Base-by-base conservation (phyloP, 2,797 vertebrate genomes). In the Mus spretus region DNA sequence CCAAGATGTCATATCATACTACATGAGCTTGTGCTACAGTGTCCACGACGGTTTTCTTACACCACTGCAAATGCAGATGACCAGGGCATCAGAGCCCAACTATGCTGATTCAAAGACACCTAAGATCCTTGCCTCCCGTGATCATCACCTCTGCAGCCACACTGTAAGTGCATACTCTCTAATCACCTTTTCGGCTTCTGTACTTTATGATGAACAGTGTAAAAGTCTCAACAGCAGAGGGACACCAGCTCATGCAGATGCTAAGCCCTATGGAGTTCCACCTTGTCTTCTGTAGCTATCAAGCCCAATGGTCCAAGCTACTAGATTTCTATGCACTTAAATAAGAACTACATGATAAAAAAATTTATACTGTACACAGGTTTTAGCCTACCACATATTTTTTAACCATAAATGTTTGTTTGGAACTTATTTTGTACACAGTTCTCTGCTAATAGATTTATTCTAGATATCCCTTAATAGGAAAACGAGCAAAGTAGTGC, bases 241-340 rank as follows among this genome's bases (percentile, higher is more conserved):
- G 92, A 93, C 82, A 97, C 96, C 92, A 97, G 90, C 96, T 88
- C 70, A 91, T 97, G 94, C 96, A 98, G 97, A 98, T 84, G 95
- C 78, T 97, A 98, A 97, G 94, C 82, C 93, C 74, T 97, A 98
- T 95, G 63, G 97, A 96, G 95, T 97, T 92, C 84, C 96, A 97
- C 89, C 67, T 3, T 97, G 93, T 95, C 92, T 85, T 97, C 87
- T 89, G 87, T 90, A 96, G 94, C 98, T 98, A 92, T 91, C 80
- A 97, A 96, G 83, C 57, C 59, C 55, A 81, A 79, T 15, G 78
- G 95, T 83, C 97, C 89, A 97, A 28, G 4, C 92, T 96, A 95
- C 94, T 97, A 98, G 97, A 98, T 97, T 96, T 97, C 98, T 98
- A 95, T 55, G 94, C 97, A 98, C 97, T 87, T 97, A 98, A 98